Conservation (phyloP, 2,888 invertebrate genomes). For the Dryobota labecula region DNA sequence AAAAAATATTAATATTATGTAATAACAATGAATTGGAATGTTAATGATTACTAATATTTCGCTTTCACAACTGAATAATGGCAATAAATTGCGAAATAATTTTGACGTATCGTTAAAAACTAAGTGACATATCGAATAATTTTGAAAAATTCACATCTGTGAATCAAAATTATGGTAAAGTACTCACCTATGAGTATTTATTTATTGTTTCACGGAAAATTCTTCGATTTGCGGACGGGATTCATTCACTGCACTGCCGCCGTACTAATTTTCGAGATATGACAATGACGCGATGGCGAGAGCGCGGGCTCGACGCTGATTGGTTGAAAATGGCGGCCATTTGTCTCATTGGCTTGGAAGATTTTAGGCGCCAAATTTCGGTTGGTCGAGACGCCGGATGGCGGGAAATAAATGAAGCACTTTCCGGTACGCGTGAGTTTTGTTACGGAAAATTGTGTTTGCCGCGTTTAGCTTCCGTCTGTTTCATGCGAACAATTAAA, state of each 20-base stretch:
- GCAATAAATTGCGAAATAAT: constrained; percentile 77
- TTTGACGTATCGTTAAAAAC: constrained; percentile 60
- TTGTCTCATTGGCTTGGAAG: constrained; percentile 80
- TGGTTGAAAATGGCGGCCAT: constrained; percentile 89
- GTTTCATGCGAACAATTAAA: constrained; percentile 69
- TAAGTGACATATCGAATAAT: constrained; percentile 65
- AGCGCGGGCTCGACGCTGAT: constrained; percentile 87
- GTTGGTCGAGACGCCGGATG: constrained; percentile 89
- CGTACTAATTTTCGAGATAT: constrained; percentile 90
- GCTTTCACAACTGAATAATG: constrained; percentile 66
- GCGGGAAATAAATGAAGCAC: constrained; percentile 86
- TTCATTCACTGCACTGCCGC: constrained; percentile 89
- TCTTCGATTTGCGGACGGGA: constrained; percentile 88
- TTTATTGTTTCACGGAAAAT: constrained; percentile 84
- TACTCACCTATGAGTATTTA: constrained; percentile 82
- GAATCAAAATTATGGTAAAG: constrained; percentile 52
- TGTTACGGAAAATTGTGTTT: constrained; percentile 87
- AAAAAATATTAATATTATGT: constrained; percentile 43
- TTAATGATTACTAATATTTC: constrained; percentile 57
- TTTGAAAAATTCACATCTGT: constrained; percentile 56
- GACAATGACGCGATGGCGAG: constrained; percentile 89
- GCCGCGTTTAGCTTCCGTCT: constrained; percentile 81
- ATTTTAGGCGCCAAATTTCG: constrained; percentile 90
- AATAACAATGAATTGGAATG: constrained; percentile 46
- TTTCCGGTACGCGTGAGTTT: constrained; percentile 87